Percentiles rank a stretch among this genome's conserved stretches.
Evolutionary conservation across 92 coral and sea anemone species (phyloP).

Genomic region (Metridium senile): DNA sequence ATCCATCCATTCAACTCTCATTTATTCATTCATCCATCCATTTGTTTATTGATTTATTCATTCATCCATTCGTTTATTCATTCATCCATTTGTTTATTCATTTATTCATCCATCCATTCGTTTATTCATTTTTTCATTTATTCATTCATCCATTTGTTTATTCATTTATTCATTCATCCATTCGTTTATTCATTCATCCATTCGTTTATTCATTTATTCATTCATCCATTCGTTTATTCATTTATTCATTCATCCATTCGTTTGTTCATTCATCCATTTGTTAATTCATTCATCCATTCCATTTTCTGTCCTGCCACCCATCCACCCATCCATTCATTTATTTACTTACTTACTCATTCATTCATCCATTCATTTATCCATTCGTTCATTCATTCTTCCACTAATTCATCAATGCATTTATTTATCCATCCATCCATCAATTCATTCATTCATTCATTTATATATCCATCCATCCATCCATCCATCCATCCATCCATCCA

Average conservation of each 20-base stretch:
- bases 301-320: not conserved
- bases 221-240: not conserved
- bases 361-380: not conserved
- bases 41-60: no score
- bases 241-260: not conserved
- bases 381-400: not conserved
- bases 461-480: not conserved
- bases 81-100: no score
- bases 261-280: not conserved
- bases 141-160: no score
- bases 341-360: no score
- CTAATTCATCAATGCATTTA: not conserved
- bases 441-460: not conserved
- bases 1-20: not conserved
- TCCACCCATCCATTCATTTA: not conserved
- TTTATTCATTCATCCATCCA: no score
- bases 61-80: no score
- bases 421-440: not conserved
- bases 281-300: not conserved
- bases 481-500: not conserved
- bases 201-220: not conserved
- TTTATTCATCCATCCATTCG: no score
- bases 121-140: not conserved
- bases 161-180: not conserved
- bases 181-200: not conserved